Evolutionary conservation across 2,113 vertebrate species (phyloP), one percentile per base, ranked within the genome.

Genomic region (Myxocyprinus asiaticus): DNA sequence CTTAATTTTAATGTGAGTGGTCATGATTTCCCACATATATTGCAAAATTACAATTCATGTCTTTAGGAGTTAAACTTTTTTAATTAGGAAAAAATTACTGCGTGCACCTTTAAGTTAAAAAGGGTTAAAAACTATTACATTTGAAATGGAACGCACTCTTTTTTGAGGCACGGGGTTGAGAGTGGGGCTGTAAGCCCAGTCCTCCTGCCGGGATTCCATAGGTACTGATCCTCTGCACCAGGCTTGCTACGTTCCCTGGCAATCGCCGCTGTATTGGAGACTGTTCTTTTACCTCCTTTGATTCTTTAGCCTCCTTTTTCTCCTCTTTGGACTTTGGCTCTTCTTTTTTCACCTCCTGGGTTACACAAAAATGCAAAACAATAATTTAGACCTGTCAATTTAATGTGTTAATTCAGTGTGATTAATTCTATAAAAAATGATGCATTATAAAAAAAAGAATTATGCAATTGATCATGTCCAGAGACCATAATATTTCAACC

Each of bases 141-240:
- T 10, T 4, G 3, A 66, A 56, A 43, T 43, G 22, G 33, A 4
- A 78, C 96, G n/a, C 95, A 98, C 97, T 98, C 88, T 93, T 96
- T 83, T 91, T 92, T 79, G 94, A 83, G 86, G 81, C 53, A 89
- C 94, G 90, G 85, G 91, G 87, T 0, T 90, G 92, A 5, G 94
- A 92, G 59, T 92, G 93, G 62, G 94, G 95, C 82, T 94, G 96
- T 88, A 98, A 95, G 83, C 94, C 96, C 51, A 98, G 94, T 82
- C 94, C 96, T 59, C 95, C 95, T 2, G 94, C 91, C 15, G 96
- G 96, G 86, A 99, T 92, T 67, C 96, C 95, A 2, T 95, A 96
- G 17, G 82, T 94, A 86, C 96, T 98, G 90, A 99, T 99, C 65
- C 97, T 94, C 81, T 99, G 96, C 55, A 98, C 96, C 78, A 99